Evolutionary conservation across 2,888 invertebrate species (phyloP).

Genomic region (Diaprepes abbreviatus): DNA sequence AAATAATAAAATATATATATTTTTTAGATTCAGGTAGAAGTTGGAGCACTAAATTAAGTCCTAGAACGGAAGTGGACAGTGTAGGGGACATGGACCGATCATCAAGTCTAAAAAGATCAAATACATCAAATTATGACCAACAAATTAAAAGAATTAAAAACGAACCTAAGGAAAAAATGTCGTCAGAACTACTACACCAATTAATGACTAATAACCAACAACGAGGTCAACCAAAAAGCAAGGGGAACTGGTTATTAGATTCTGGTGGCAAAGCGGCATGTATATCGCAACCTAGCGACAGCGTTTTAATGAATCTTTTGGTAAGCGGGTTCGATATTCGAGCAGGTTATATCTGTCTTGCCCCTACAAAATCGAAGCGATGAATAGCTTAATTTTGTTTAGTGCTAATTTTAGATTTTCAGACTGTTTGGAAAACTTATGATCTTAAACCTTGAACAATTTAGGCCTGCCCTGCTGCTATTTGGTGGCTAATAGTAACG

Average conservation of each 20-base stretch:
- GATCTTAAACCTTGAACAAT: constrained; percentile 33
- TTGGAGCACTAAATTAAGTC: constrained; percentile 52
- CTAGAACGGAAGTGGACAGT: constrained; percentile 45
- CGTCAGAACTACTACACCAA: constrained; percentile 73
- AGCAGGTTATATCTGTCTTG: constrained; percentile 91
- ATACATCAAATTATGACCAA: constrained; percentile 57
- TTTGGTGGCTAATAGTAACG: too few relatives aligned
- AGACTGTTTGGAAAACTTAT: constrained; percentile 35
- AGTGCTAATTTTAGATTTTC: constrained; percentile 15
- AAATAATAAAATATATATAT: too few relatives aligned
- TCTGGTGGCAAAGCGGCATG: constrained; percentile 65
- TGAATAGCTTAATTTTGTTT: constrained; percentile 53
- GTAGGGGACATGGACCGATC: constrained; percentile 50
- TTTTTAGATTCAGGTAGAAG: constrained; percentile 46
- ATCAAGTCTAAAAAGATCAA: constrained; percentile 54
- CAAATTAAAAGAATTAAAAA: constrained; percentile 59
- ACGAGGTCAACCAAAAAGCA: constrained; percentile 62
- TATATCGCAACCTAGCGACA: constrained; percentile 74
- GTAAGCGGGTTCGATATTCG: constrained; percentile 96
- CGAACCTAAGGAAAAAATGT: constrained; percentile 65
- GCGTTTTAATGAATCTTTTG: constrained; percentile 94
- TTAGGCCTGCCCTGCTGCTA: constrained; percentile 8
- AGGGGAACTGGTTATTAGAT: constrained; percentile 64
- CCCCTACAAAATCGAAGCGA: constrained; percentile 70
- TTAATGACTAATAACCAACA: constrained; percentile 70